Evolutionary conservation across 2,888 invertebrate species (phyloP), one percentile per base, ranked within the genome.

Genomic region (Phytoseiulus persimilis): DNA sequence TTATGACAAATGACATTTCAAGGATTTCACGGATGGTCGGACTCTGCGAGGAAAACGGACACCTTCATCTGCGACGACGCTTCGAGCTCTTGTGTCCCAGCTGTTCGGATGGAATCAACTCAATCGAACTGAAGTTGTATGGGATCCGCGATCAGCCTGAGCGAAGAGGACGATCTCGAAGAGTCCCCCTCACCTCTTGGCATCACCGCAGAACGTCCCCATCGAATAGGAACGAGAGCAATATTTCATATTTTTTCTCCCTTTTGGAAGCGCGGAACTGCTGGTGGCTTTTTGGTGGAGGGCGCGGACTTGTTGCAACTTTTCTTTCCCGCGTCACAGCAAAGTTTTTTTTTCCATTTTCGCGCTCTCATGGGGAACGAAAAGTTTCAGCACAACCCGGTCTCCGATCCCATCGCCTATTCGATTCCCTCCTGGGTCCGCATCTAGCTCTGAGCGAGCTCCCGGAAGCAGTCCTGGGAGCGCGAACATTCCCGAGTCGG

Each of bases 1-100:
- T 45, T 87, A 87, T 87, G 87, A 87, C 87, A 32, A 87, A 87
- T 87, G 87, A 45, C 87, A 32, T 87, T 87, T 87, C 87, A 87
- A 87, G 32, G 87, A 87, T 32, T 87, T 87, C 87, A 87, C 87
- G 87, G 87, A 28, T 87, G 87, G 87, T 33, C 45, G 87, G 33
- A n/a, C 33, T 32, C 87, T 28, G 65, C 65, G 65, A 65, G 65
- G 65, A 65, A 65, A 65, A 65, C 65, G 65, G 65, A 65, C 65
- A 65, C 65, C 65, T 65, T 28, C 65, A 65, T 65, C 65, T 65
- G 65, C 18, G 65, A 65, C 14, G 18, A 65, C 23, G 65, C 14
- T 28, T 65, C 65, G 14, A 65, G 65, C 65, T 65, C 23, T 65
- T 39, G 11, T 23, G 65, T 65, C 65, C 65, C 28, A 6, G 65